Base-by-base conservation (phyloP, 1,140 invertebrate species). In the Periplaneta americana region DNA sequence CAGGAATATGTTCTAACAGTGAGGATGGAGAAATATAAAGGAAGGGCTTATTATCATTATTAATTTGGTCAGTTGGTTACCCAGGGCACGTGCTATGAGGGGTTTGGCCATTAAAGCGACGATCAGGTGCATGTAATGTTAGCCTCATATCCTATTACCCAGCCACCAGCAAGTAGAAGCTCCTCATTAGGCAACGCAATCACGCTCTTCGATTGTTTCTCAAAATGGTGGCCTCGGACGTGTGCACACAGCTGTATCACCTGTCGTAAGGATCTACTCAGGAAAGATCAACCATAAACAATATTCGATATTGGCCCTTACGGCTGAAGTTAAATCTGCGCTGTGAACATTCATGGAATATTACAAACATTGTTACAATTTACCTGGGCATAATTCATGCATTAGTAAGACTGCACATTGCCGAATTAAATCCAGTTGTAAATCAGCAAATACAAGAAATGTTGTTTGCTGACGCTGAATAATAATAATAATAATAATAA, bases 91-190 rank as follows among this genome's bases (percentile, higher is more conserved):
- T 33, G 32, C 31, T 6, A 13, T n/a, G 35, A 66, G 48, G 48
- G 33, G 8, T 13, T 77, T 22, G 75, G 10, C 75, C 75, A 33
- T 77, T 77, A 77, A 18, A 33, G 33, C 75, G 33, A 77, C 11
- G 75, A 77, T 77, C 75, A 77, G 75, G 75, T 77, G 75, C 75
- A 77, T 77, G 35, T 77, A 77, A 77, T 77, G 75, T 33, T 77
- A 77, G 28, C 22, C 75, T 31, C 75, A 77, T 33, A 77, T 77
- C 75, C 75, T 33, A 77, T 33, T 33, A 77, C 31, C 75, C 22
- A 8, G 48, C 22, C 48, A 66, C 48, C 22, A n/a, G 48, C 48
- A 66, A 28, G 48, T 8, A 28, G 48, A 13, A 28, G 6, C 48
- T 9, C 33, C 75, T 77, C 32, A 77, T 77, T 77, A 77, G 75